phyloP scores from a whole-genome alignment of 2,888 invertebrate species.

The Stenurella melanura region DNA sequence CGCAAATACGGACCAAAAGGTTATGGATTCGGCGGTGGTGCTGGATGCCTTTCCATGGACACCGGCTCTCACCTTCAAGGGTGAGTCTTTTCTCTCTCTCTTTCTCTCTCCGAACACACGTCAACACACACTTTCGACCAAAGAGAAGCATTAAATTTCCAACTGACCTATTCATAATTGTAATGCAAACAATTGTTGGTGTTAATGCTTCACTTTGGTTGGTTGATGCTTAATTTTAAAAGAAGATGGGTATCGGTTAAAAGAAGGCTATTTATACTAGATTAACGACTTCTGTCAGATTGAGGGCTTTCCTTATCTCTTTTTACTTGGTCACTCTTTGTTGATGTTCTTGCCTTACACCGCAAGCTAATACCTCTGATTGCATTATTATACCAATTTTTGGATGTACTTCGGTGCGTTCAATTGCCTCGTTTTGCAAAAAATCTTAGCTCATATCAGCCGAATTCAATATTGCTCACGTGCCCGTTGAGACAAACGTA shows the following conservation, averaged over 20 bases:
- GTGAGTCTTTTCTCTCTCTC: conserved; percentile 76
- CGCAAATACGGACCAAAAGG: conserved; percentile 99
- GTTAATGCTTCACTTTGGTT: conserved; percentile 18
- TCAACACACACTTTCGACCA: conserved; percentile 33
- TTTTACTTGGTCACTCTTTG: conserved; percentile 58
- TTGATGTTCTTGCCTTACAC: conserved; percentile 56
- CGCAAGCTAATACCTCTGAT: conserved; percentile 65
- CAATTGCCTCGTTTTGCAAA: not conserved
- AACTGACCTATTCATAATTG: not conserved
- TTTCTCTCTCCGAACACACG: conserved; percentile 21
- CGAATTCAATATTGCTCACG: not conserved
- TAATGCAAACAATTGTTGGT: not conserved
- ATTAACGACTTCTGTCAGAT: conserved; percentile 58
- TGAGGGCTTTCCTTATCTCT: conserved; percentile 74
- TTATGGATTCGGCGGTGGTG: conserved; percentile 98
- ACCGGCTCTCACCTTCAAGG: conserved; percentile 91
- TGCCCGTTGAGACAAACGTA: not conserved
- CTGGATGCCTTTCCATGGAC: conserved; percentile 98
- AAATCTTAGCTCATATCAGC: not conserved
- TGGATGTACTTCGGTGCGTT: not conserved
- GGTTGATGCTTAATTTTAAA: conserved; percentile 28
- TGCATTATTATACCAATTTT: conserved; percentile 38
- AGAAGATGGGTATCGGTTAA: conserved; percentile 60
- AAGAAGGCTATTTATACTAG: conserved; percentile 51
- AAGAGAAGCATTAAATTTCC: conserved; percentile 1